Evolutionary conservation across 2,113 vertebrate genomes (phyloP).

Genomic region (Mus spicilegus): DNA sequence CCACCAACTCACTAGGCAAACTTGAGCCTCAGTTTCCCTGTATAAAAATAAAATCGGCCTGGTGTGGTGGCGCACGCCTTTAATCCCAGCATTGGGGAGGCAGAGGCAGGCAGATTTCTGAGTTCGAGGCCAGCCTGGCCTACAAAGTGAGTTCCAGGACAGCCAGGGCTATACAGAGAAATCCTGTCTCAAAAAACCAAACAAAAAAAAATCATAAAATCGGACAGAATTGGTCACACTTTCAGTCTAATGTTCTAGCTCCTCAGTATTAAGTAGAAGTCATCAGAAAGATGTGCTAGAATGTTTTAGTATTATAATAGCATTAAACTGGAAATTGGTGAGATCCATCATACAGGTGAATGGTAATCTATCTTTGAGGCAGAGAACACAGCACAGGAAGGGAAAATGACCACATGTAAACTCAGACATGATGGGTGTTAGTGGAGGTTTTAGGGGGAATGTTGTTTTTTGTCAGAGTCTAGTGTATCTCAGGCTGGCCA

Average conservation of each 20-base stretch:
- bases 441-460: background rate
- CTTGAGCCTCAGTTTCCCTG: slow-evolving; percentile 8
- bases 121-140: too few species aligned
- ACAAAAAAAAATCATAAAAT: background rate
- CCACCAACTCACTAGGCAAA: background rate
- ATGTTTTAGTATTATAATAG: background rate
- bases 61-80: too few species aligned
- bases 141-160: too few species aligned
- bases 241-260: background rate
- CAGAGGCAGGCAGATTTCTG: too few species aligned
- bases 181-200: too few species aligned
- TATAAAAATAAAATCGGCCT: background rate
- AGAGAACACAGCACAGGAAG: background rate
- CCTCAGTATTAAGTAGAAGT: background rate
- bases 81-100: too few species aligned
- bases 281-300: background rate
- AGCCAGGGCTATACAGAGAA: too few species aligned
- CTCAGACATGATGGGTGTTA: background rate
- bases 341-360: background rate
- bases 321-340: background rate
- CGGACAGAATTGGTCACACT: background rate
- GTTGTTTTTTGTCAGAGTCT: background rate
- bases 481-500: background rate
- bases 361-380: fast-evolving
- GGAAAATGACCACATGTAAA: background rate